Base-by-base conservation (phyloP, 2,888 invertebrate species). In the Bhutanitis thaidina region DNA sequence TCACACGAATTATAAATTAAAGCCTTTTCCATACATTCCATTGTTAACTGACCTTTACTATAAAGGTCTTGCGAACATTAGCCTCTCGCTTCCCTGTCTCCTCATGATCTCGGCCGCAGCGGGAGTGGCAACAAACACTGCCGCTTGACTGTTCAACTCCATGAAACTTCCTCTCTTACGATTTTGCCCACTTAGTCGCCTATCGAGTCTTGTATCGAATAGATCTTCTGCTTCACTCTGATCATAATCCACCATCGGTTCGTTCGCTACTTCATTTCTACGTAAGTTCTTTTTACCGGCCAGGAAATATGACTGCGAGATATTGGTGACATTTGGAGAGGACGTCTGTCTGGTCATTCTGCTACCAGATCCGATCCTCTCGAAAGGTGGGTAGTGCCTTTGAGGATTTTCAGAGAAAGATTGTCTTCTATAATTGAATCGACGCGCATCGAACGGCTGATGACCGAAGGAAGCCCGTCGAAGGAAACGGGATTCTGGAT, bases 241-340 rank as follows among this genome's bases (percentile, higher is more conserved):
- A 53, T 90, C 90, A 49, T 90, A 90, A 56, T 90, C 90, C 0
- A 90, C 71, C 65, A 85, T 76, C 4, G 90, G 90, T 55, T 90
- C 90, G 41, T 77, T 78, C 0, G 80, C 46, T 0, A 77, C 72
- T 47, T 86, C 87, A 57, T 81, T 85, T 62, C 81, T 79, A 60
- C 80, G 74, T 25, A 64, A 61, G 37, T 74, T 77, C 51, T 77
- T 75, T 55, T 77, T 77, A 25, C 78, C 76, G 40, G 77, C 80
- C 50, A 86, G 61, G 53, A 84, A 87, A 58, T 87, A 88, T 0
- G 85, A 74, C 15, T 79, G 82, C 0, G 75, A 69, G 0, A 74
- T 43, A 40, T 71, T 78, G 4, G 79, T 67, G 0, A 88, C 80
- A 49, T 88, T 86, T 0, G 88, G 85, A 1, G 86, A 75, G 0